These are phyloP conservation scores for Pedionomus torquatus DNA, from an alignment of 2,113 vertebrate genomes.

Conservation along the genomic window DNA sequence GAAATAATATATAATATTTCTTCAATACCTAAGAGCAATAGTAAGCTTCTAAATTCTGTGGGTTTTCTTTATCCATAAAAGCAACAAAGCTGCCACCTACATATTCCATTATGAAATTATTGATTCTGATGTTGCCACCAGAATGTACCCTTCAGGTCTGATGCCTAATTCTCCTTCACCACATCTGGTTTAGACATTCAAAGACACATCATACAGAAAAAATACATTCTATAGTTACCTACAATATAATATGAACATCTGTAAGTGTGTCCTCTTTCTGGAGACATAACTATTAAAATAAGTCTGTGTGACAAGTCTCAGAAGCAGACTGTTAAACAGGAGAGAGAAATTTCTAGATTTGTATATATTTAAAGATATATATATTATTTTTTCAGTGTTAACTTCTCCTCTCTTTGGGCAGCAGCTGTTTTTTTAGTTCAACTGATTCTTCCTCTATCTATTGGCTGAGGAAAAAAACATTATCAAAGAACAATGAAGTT, in stretches of 20 bases:
- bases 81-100: not conserved
- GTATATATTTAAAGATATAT: not conserved
- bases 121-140: not conserved
- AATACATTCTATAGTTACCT: not conserved
- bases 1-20: not conserved
- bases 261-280: not conserved
- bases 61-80: not conserved
- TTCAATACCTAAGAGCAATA: not conserved
- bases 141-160: not conserved
- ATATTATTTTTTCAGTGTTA: not conserved
- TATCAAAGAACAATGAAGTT: not conserved
- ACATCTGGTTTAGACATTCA: not conserved
- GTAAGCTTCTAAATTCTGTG: not conserved
- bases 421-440: not conserved
- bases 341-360: not conserved
- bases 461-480: not conserved
- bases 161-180: not conserved
- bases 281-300: not conserved
- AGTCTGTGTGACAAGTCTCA: not conserved
- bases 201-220: not conserved
- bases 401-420: not conserved
- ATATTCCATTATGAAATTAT: fast-evolving
- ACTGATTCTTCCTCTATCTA: not conserved
- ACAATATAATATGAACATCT: not conserved
- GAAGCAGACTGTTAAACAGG: not conserved